Evolutionary conservation across 2,888 invertebrate species (phyloP).

Genomic region (Hedychridium roseum): DNA sequence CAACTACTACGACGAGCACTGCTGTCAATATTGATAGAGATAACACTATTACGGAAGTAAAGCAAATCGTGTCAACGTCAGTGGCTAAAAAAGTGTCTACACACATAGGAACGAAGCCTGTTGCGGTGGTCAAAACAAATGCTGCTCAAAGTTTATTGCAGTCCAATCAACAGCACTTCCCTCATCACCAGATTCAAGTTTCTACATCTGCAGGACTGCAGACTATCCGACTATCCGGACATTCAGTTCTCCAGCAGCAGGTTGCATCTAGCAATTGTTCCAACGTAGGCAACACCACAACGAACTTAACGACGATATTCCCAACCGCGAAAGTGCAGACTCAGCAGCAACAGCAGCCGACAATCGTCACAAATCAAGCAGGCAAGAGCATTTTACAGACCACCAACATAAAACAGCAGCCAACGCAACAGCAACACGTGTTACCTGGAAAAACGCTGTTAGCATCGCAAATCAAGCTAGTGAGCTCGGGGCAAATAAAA

Average conservation of each 20-base stretch:
- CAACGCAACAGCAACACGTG: conserved; percentile 49
- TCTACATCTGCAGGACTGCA: conserved; percentile 66
- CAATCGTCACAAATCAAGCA: conserved; percentile 43
- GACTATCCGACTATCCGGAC: conserved; percentile 67
- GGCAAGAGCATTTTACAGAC: conserved; percentile 53
- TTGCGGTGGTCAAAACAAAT: conserved; percentile 57
- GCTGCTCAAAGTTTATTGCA: conserved; percentile 57
- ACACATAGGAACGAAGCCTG: conserved; percentile 51
- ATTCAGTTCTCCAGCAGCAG: conserved; percentile 61
- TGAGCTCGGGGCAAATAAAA: conserved; percentile 60
- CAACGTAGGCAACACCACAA: conserved; percentile 35
- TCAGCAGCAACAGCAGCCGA: conserved; percentile 44
- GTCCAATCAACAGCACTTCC: conserved; percentile 60
- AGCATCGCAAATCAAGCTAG: conserved; percentile 60
- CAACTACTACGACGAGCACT: conserved; percentile 60
- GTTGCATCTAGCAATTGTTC: conserved; percentile 57
- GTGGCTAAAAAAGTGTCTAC: conserved; percentile 49
- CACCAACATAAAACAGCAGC: conserved; percentile 51
- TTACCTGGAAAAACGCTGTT: conserved; percentile 59
- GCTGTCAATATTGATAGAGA: conserved; percentile 62
- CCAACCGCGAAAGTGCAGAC: conserved; percentile 61
- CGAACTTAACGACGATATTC: conserved; percentile 64
- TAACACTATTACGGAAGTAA: conserved; percentile 29
- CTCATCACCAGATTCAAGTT: conserved; percentile 61
- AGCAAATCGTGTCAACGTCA: conserved; percentile 31